Evolutionary conservation across 2,113 vertebrate genomes (phyloP), one percentile per base, ranked within the genome.

Genomic region (Narcine bancroftii): DNA sequence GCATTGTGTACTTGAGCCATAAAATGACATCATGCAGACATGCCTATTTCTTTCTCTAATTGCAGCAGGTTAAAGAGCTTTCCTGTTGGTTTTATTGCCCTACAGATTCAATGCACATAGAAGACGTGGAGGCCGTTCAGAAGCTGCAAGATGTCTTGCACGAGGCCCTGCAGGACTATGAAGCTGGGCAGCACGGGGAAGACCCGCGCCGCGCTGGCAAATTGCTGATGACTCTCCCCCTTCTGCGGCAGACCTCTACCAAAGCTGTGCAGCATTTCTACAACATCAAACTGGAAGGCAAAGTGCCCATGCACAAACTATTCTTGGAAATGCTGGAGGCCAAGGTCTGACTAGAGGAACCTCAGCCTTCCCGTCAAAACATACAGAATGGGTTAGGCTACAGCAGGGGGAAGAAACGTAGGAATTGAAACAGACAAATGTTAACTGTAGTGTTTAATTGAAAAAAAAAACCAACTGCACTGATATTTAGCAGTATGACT

Each of bases 251-350:
- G 97, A 99, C 98, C 50, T 98, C 99, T 94, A 99, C 98, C 95
- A 99, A 99, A 96, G 98, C 99, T 0, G 98, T 99, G 95, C 99
- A 99, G 95, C 99, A 99, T 95, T 99, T 99, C 97, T 99, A 99
- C 97, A 99, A 98, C 97, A 98, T 99, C 97, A 99, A 99, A 96
- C 98, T 99, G 93, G 98, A 99, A 95, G 99, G 98, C 95, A 99
- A 99, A 95, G 99, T 99, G 94, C 99, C 99, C 95, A 99, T 99
- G 99, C 99, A 99, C 97, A 99, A 99, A 99, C 98, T 99, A 94
- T 99, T 99, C 97, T 96, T 99, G 97, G 98, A 99, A 97, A 98
- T 99, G 96, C 97, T 99, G 95, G 99, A 99, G 96, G 98, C 98
- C 95, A 99, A 99, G 97, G 98, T 99, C 95, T 99, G 98, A 99